Evolutionary conservation across 2,797 vertebrate species (phyloP).

Genomic region (Neomorphus geoffroyi): DNA sequence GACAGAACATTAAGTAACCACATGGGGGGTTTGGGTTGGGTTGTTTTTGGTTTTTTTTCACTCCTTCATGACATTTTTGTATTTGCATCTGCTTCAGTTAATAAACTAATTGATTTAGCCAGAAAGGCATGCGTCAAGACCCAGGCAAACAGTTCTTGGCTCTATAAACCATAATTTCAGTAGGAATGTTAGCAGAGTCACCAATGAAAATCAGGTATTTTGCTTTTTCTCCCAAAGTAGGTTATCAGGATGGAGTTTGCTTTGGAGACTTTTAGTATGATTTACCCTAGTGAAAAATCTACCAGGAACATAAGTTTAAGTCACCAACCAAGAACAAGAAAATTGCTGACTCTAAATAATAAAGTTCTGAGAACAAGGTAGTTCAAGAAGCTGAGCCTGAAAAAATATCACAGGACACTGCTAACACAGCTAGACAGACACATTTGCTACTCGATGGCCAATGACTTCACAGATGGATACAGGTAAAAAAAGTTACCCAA

Average conservation of each 20-base stretch:
- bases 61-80: neutral
- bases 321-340: neutral
- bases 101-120: neutral
- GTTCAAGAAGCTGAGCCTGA: neutral
- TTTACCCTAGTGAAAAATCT: neutral
- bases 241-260: neutral
- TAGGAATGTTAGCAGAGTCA: neutral
- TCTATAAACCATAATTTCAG: neutral
- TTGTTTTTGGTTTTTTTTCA: too few relatives aligned
- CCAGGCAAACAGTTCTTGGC: neutral
- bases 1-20: neutral
- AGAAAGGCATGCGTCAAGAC: neutral
- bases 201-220: neutral
- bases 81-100: neutral
- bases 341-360: neutral
- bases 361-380: neutral
- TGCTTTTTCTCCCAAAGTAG: neutral
- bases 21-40: too few relatives aligned
- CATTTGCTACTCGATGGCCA: neutral
- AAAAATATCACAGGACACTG: neutral
- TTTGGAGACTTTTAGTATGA: neutral
- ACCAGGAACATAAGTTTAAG: neutral
- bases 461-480: neutral
- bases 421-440: neutral
- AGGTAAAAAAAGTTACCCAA: neutral